These are phyloP conservation scores for Drosophila heteroneura DNA, from an alignment of 2,888 invertebrate genomes.

Conservation along the genomic window DNA sequence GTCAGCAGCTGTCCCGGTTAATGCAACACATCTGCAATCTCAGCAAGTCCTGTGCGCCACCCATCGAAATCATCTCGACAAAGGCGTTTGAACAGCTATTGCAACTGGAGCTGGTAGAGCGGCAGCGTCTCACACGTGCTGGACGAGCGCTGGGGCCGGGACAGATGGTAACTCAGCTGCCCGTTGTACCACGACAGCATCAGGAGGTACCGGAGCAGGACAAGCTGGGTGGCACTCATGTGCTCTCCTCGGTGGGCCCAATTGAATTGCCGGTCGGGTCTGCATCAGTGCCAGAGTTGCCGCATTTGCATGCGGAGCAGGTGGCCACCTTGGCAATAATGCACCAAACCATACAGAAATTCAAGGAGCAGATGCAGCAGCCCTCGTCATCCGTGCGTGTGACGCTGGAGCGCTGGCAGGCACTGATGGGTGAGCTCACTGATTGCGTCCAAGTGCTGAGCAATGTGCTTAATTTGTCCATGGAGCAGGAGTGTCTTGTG, in stretches of 20 bases:
- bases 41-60: conserved; percentile 53
- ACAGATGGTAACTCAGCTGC: conserved; percentile 28
- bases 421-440: conserved; percentile 44
- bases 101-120: conserved; percentile 36
- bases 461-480: conserved; percentile 62
- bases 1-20: conserved; percentile 40
- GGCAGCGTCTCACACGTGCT: conserved; percentile 39
- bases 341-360: conserved; percentile 44
- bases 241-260: conserved; percentile 39
- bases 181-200: conserved; percentile 1
- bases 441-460: conserved; percentile 50
- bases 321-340: conserved; percentile 53
- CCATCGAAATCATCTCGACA: conserved; percentile 54
- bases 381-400: conserved; percentile 17
- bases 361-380: conserved; percentile 22
- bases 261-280: conserved; percentile 43
- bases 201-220: background rate
- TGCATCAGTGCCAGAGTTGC: conserved; percentile 43
- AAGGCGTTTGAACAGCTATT: conserved; percentile 38
- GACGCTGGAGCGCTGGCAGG: conserved; percentile 28
- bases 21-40: conserved; percentile 38
- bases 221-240: conserved; percentile 6
- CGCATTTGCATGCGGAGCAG: conserved; percentile 55
- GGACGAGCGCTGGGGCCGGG: conserved; percentile 31
- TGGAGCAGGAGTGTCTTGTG: conserved; percentile 66